These are phyloP conservation scores for Drosophila paramelanica DNA, from an alignment of 2,888 invertebrate genomes.

Conservation along the genomic window DNA sequence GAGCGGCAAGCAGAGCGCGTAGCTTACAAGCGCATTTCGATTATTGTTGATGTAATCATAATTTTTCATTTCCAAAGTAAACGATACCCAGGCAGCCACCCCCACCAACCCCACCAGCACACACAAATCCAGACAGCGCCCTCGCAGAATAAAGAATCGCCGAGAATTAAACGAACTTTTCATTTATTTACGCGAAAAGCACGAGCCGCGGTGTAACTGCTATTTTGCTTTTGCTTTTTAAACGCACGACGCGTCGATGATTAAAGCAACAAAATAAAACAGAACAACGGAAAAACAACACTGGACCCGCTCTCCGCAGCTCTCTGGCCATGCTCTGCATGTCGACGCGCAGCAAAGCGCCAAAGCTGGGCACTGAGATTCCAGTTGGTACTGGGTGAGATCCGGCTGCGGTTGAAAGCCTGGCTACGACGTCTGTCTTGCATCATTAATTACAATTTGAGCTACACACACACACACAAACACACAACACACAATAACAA, in stretches of 20 bases:
- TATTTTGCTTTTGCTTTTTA: slow-evolving; percentile 53
- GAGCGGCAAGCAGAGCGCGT: slow-evolving; percentile 36
- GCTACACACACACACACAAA: slow-evolving; percentile 28
- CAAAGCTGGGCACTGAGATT: slow-evolving; percentile 51
- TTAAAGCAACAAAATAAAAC: slow-evolving; percentile 67
- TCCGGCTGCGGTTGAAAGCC: slow-evolving; percentile 48
- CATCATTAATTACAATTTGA: slow-evolving; percentile 80
- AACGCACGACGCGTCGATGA: slow-evolving; percentile 70
- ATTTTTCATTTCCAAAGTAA: slow-evolving; percentile 81
- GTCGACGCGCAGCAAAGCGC: slow-evolving; percentile 30
- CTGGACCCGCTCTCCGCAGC: background rate
- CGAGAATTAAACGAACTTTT: slow-evolving; percentile 76
- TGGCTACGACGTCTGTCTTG: slow-evolving; percentile 64
- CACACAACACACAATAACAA: slow-evolving; percentile 1
- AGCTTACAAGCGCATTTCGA: slow-evolving; percentile 81
- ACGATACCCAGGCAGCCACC: slow-evolving; percentile 50
- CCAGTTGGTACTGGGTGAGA: slow-evolving; percentile 28
- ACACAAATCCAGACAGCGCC: background rate
- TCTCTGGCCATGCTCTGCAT: slow-evolving; percentile 5
- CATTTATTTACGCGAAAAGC: slow-evolving; percentile 76
- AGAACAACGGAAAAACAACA: slow-evolving; percentile 13
- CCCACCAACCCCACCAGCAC: background rate
- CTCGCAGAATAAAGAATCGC: slow-evolving; percentile 62
- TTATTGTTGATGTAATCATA: slow-evolving; percentile 80
- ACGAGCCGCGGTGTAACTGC: slow-evolving; percentile 38